Evolutionary conservation across 2,888 invertebrate genomes (phyloP).

Genomic region (Phragmatobia fuliginosa): DNA sequence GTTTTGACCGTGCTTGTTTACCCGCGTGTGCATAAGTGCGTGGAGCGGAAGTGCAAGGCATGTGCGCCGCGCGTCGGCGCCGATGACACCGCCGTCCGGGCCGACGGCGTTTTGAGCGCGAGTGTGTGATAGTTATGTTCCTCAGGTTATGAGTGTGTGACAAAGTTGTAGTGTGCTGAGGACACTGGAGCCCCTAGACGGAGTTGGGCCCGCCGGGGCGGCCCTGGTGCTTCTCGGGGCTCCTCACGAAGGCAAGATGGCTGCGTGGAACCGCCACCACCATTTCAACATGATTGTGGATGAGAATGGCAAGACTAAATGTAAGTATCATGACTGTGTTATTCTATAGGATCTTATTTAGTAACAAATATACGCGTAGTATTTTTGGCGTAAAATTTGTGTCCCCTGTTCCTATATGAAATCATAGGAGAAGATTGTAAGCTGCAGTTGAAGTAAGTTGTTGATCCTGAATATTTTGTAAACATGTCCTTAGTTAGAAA

Average conservation of each 20-base stretch:
- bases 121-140: conserved; percentile 81
- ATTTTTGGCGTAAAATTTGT: neutral
- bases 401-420: neutral
- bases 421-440: neutral
- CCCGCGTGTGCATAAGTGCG: conserved; percentile 84
- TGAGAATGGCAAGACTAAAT: conserved; percentile 89
- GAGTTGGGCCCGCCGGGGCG: conserved; percentile 87
- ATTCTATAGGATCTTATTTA: neutral
- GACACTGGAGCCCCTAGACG: conserved; percentile 89
- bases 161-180: conserved; percentile 83
- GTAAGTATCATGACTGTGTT: conserved; percentile 77
- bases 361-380: neutral
- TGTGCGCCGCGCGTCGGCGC: conserved; percentile 80
- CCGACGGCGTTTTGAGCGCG: conserved; percentile 77
- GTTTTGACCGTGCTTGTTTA: conserved; percentile 83
- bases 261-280: conserved; percentile 91
- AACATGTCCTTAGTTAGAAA: neutral
- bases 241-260: conserved; percentile 89
- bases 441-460: neutral
- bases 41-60: conserved; percentile 84
- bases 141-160: conserved; percentile 86
- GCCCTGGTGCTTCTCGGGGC: conserved; percentile 87
- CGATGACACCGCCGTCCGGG: conserved; percentile 81
- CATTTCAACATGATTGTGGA: conserved; percentile 91
- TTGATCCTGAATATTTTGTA: neutral